Evolutionary conservation across 1,140 invertebrate genomes (phyloP).

Genomic region (Diorhabda elongata): DNA sequence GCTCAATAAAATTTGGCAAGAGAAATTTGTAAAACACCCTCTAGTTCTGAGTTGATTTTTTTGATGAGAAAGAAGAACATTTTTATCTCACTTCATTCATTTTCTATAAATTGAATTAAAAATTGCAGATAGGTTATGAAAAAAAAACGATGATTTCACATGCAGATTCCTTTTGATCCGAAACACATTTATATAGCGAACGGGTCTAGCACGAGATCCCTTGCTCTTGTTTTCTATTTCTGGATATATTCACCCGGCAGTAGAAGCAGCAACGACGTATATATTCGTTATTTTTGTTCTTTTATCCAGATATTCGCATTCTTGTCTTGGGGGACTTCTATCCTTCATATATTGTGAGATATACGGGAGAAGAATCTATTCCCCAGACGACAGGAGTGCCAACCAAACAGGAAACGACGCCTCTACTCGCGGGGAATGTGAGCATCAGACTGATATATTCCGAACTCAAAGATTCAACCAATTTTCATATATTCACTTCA

Average conservation of each 20-base stretch:
- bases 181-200: slow-evolving; percentile 37
- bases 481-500: slow-evolving; percentile 44
- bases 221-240: neutral
- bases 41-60: too few species aligned
- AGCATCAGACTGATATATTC: slow-evolving; percentile 45
- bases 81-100: too few species aligned
- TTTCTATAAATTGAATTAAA: neutral
- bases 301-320: slow-evolving; percentile 42
- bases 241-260: neutral
- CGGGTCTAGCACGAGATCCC: neutral
- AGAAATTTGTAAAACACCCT: too few species aligned
- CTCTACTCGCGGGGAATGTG: slow-evolving; percentile 34
- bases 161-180: slow-evolving; percentile 43
- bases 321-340: slow-evolving; percentile 43
- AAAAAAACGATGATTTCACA: slow-evolving; percentile 1
- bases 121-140: neutral
- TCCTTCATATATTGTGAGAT: slow-evolving; percentile 45
- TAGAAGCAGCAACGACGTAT: slow-evolving; percentile 31
- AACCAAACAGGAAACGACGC: slow-evolving; percentile 43
- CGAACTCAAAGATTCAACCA: slow-evolving; percentile 45
- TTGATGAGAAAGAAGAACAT: too few species aligned
- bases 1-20: too few species aligned
- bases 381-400: slow-evolving; percentile 36
- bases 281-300: slow-evolving; percentile 43
- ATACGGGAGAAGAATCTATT: slow-evolving; percentile 35